phyloP scores from a whole-genome alignment of 2,113 vertebrate genomes.

The Chloropsis cyanopogon region DNA sequence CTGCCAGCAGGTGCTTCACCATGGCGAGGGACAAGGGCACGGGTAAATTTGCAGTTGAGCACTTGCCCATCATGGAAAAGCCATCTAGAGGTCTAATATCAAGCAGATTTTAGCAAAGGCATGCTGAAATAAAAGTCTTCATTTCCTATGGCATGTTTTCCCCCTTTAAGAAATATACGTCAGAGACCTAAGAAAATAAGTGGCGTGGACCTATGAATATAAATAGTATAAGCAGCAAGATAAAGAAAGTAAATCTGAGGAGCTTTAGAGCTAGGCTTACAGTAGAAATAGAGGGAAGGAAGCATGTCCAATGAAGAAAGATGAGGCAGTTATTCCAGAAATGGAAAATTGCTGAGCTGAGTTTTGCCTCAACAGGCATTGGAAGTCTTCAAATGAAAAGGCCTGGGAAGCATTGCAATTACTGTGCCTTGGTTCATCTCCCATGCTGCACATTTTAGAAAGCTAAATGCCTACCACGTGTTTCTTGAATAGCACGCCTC shows the following conservation, averaged over 20 bases:
- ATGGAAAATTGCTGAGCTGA: slow-evolving; percentile 20
- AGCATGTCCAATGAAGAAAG: neutral
- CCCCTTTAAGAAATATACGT: neutral
- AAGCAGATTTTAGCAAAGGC: neutral
- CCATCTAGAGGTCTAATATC: neutral
- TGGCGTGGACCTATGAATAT: neutral
- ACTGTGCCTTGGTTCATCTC: slow-evolving; percentile 6
- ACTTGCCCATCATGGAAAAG: neutral
- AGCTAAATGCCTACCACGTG: slow-evolving; percentile 12
- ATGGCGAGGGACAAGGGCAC: fast-evolving
- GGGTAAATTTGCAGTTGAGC: neutral
- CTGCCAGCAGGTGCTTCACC: neutral
- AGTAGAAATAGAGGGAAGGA: neutral
- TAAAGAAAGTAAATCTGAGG: neutral
- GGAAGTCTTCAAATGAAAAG: slow-evolving; percentile 8
- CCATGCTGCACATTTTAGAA: slow-evolving; percentile 15
- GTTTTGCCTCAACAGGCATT: neutral
- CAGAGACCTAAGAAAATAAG: neutral
- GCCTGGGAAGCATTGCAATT: slow-evolving; percentile 33
- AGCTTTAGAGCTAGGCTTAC: neutral
- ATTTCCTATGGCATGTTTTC: neutral
- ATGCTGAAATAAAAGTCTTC: neutral
- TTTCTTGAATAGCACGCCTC: neutral
- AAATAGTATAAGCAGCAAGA: neutral
- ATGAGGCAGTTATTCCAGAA: neutral